Percentiles rank a stretch among this genome's conserved stretches.
These are phyloP conservation scores for Sarotherodon lohbergeri DNA, from an alignment of 2,113 vertebrate species.

Conservation along the genomic window DNA sequence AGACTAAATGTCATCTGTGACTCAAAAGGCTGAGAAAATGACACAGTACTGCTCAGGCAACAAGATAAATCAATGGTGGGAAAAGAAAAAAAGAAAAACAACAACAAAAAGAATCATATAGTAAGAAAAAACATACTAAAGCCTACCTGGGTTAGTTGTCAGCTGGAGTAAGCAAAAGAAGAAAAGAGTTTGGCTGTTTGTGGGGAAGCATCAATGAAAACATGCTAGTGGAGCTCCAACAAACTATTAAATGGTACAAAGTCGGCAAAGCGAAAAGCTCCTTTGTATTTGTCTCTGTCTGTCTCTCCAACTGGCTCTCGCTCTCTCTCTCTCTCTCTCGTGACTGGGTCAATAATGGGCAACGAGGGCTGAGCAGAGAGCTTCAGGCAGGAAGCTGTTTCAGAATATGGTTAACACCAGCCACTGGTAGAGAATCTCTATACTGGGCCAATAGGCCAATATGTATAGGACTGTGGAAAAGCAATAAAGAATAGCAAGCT, in stretches of 20 bases:
- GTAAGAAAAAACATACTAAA: background rate
- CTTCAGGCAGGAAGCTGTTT: constrained; percentile 37
- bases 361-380: constrained; percentile 29
- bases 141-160: constrained; percentile 62
- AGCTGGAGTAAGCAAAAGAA: constrained; percentile 21
- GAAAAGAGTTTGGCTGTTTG: constrained; percentile 19
- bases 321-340: background rate
- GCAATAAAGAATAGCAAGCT: background rate
- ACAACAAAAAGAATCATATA: background rate
- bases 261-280: constrained; percentile 5
- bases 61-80: background rate
- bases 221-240: constrained; percentile 30
- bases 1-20: background rate
- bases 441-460: constrained; percentile 13
- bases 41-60: background rate
- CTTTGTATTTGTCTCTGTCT: constrained; percentile 11
- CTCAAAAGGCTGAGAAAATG: background rate
- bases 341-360: constrained; percentile 41
- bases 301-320: background rate
- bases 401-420: constrained; percentile 7
- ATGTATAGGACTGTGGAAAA: constrained; percentile 12
- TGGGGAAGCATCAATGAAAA: constrained; percentile 44
- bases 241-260: constrained; percentile 19
- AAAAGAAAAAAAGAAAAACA: background rate
- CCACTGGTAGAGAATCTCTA: constrained; percentile 5